Percentiles rank a stretch among this genome's conserved stretches.
Conservation (phyloP, 2,113 vertebrate species). For the Serilophus lunatus region DNA sequence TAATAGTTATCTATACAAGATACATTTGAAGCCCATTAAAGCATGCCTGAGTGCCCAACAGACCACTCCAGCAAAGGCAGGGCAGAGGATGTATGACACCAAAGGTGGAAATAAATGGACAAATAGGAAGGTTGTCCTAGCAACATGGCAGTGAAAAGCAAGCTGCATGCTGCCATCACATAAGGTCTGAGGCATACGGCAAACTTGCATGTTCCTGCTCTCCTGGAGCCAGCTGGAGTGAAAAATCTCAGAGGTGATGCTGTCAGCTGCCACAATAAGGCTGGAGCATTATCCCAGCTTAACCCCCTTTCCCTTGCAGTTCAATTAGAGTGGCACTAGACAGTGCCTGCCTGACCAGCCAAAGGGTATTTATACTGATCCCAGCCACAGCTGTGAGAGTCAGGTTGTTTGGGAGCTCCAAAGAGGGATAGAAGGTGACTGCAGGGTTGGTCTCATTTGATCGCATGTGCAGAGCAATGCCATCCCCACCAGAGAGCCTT, state of each 20-base stretch:
- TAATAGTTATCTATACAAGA: not conserved
- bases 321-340: not conserved
- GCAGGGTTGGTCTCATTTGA: not conserved
- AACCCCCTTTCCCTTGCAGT: not conserved
- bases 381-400: not conserved
- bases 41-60: not conserved
- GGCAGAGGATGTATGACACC: not conserved
- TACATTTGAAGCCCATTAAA: not conserved
- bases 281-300: constrained; percentile 29
- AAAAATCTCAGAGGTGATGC: not conserved
- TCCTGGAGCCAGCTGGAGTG: not conserved
- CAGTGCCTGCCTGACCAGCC: not conserved
- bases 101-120: not conserved
- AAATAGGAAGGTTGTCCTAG: not conserved
- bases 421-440: not conserved
- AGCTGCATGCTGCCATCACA: accelerated
- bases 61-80: not conserved
- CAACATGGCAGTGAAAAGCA: not conserved
- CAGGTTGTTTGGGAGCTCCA: not conserved
- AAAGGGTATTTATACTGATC: not conserved
- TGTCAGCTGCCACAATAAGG: not conserved
- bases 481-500: not conserved
- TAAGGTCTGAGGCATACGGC: not conserved
- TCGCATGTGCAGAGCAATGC: not conserved
- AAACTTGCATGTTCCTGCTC: not conserved